Conservation (phyloP, 2,113 vertebrate genomes). For the Coptodon bakossiorum region DNA sequence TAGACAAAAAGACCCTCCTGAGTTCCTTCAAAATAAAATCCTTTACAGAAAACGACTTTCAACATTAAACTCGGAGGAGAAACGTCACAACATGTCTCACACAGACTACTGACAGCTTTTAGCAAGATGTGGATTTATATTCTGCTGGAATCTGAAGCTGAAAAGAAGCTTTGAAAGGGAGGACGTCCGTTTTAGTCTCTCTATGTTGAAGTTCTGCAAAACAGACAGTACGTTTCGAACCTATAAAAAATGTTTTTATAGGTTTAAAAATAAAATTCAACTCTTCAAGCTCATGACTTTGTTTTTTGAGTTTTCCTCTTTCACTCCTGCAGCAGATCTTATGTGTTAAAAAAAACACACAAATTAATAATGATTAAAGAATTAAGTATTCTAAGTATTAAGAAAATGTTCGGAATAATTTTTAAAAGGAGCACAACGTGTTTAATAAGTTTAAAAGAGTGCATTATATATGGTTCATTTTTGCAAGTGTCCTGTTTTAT, state of each 20-base stretch:
- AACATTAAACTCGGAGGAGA: background rate
- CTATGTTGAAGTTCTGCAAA: background rate
- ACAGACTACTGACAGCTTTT: background rate
- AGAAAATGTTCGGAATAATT: background rate
- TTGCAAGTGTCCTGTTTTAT: too few relatives aligned
- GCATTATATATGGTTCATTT: too few relatives aligned
- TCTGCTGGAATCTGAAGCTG: background rate
- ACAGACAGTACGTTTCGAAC: background rate
- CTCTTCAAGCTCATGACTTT: background rate
- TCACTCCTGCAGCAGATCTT: background rate
- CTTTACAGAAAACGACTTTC: background rate
- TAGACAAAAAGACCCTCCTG: too few relatives aligned
- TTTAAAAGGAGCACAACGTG: too few relatives aligned
- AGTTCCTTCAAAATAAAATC: background rate
- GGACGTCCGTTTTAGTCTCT: background rate
- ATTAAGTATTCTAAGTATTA: fast-evolving
- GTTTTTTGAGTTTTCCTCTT: background rate
- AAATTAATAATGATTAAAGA: background rate
- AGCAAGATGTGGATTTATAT: background rate
- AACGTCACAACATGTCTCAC: background rate
- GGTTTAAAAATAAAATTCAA: background rate
- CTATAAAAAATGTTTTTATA: background rate
- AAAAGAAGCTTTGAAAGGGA: background rate
- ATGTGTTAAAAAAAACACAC: background rate
- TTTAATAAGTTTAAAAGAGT: too few relatives aligned